A percentile compares a stretch with the other conserved stretches of the same genome.
Conservation (phyloP, 2,113 vertebrate species). For the Anguilla rostrata region DNA sequence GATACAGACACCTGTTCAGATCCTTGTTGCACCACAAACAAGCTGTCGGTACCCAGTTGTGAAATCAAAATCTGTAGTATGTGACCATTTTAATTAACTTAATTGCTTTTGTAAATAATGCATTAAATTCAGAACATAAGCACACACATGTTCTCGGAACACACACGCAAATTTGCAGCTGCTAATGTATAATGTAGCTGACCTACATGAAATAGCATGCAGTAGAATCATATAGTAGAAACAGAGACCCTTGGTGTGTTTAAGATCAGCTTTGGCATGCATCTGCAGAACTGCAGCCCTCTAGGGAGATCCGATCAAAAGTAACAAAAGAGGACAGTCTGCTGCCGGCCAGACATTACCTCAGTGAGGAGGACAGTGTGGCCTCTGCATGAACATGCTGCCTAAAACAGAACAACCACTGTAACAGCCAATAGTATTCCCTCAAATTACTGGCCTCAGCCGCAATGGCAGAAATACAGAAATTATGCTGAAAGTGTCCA, state of each 20-base stretch:
- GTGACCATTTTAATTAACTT: neutral
- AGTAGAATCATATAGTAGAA: too few relatives aligned
- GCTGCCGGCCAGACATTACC: constrained; percentile 4
- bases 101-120: neutral
- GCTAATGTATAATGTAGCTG: neutral
- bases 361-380: neutral
- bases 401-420: neutral
- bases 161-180: neutral
- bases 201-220: too few relatives aligned
- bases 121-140: neutral
- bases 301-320: too few relatives aligned
- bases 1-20: neutral
- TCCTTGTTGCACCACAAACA: too few relatives aligned
- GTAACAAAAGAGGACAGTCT: neutral
- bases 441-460: neutral
- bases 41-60: neutral
- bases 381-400: neutral
- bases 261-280: neutral
- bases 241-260: neutral
- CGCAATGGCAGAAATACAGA: neutral
- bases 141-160: neutral
- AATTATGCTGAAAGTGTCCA: neutral
- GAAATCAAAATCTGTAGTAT: neutral
- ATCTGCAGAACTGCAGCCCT: too few relatives aligned
- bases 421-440: neutral